Evolutionary conservation across 1,140 invertebrate species (phyloP).

Genomic region (Stegodyphus mimosarum): DNA sequence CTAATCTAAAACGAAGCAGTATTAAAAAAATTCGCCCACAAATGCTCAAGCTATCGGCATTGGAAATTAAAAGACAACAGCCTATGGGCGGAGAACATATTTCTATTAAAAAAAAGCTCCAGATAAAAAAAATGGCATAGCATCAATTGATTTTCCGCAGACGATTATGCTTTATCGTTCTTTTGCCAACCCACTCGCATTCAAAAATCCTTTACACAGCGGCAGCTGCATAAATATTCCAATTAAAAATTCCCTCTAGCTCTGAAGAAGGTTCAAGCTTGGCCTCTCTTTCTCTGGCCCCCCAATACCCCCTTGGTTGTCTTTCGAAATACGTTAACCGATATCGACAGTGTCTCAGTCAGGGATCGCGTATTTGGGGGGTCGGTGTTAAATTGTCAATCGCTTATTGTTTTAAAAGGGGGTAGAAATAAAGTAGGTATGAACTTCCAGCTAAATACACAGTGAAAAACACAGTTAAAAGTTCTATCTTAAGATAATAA

Average conservation of each 20-base stretch:
- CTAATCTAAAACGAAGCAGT: constrained; percentile 35
- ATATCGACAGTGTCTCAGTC: constrained; percentile 42
- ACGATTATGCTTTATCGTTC: constrained; percentile 56
- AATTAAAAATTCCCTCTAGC: constrained; percentile 52
- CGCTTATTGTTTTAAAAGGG: too few species aligned
- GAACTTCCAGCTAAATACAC: too few species aligned
- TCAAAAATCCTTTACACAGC: constrained; percentile 50
- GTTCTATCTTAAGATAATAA: too few species aligned
- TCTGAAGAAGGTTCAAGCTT: constrained; percentile 20
- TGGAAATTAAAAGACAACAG: constrained; percentile 58
- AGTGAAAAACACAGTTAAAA: too few species aligned
- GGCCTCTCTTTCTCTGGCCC: neutral
- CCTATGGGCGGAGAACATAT: constrained; percentile 33
- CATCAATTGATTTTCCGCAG: constrained; percentile 53
- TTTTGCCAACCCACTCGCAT: constrained; percentile 10
- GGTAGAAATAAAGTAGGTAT: too few species aligned
- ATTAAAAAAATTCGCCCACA: constrained; percentile 8
- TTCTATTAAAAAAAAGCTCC: constrained; percentile 47
- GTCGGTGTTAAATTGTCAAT: constrained; percentile 9
- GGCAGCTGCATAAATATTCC: constrained; percentile 54
- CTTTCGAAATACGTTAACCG: constrained; percentile 53
- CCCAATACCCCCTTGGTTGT: neutral
- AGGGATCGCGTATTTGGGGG: constrained; percentile 18
- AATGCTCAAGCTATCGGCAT: constrained; percentile 16
- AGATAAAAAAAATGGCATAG: constrained; percentile 23